Conservation (phyloP, 2,113 vertebrate genomes). For the Limanda limanda region DNA sequence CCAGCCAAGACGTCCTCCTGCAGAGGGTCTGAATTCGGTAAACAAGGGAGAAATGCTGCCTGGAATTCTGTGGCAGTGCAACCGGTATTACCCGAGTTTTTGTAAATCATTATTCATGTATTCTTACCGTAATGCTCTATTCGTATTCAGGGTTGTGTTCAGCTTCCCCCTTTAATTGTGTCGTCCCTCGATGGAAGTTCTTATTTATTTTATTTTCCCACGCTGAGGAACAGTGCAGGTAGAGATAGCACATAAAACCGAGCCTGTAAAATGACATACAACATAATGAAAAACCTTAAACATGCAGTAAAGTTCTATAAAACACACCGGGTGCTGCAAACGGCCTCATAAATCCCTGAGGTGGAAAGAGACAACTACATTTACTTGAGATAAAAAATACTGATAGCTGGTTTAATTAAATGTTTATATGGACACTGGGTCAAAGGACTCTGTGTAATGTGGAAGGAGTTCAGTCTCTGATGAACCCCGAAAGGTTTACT, state of each 20-base stretch:
- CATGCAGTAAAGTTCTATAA: background rate
- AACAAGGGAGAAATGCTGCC: background rate
- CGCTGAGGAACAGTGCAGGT: background rate
- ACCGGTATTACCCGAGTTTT: background rate
- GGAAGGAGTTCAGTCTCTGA: background rate
- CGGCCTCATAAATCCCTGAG: background rate
- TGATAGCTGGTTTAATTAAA: background rate
- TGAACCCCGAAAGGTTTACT: background rate
- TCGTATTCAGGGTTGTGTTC: background rate
- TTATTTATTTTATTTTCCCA: background rate
- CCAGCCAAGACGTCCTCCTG: background rate
- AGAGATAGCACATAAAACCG: background rate
- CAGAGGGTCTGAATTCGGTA: background rate
- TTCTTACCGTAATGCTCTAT: background rate
- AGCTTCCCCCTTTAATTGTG: background rate
- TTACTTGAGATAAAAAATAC: background rate
- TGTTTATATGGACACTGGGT: background rate
- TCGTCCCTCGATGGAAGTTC: background rate
- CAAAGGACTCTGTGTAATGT: background rate
- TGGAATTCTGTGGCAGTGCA: background rate
- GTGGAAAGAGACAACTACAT: too few relatives aligned
- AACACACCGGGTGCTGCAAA: background rate
- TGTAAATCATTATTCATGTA: background rate
- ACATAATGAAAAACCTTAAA: background rate
- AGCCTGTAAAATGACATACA: background rate